Evolutionary conservation across 2,113 vertebrate genomes (phyloP).

Genomic region (Stigmatopora argus): DNA sequence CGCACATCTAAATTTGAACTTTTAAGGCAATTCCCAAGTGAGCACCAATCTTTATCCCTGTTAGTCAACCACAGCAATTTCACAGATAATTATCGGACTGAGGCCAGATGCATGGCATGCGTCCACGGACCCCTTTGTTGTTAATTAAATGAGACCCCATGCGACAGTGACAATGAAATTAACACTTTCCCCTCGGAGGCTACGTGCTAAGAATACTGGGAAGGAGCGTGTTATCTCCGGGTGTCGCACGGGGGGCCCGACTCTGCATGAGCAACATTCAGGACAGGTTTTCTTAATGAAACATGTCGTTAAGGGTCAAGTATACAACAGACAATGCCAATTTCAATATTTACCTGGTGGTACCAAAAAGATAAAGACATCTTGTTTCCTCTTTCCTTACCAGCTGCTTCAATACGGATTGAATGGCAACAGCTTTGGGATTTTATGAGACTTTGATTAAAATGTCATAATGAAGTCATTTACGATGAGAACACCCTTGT

Average conservation of each 20-base stretch:
- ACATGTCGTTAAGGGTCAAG: slow-evolving; percentile 35
- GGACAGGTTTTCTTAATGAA: slow-evolving; percentile 30
- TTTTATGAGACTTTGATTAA: slow-evolving; percentile 26
- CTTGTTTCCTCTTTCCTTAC: slow-evolving; percentile 9
- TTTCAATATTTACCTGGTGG: too few species aligned
- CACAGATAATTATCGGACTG: slow-evolving; percentile 54
- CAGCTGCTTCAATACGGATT: slow-evolving; percentile 21
- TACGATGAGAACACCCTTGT: background rate
- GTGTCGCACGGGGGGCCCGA: slow-evolving; percentile 12
- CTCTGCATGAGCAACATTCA: slow-evolving; percentile 9
- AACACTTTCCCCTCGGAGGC: slow-evolving; percentile 44
- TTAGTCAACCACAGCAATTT: slow-evolving; percentile 38
- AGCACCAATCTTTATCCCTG: slow-evolving; percentile 33
- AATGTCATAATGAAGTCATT: slow-evolving; percentile 14
- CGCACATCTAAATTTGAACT: slow-evolving; percentile 43
- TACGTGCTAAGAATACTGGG: slow-evolving; percentile 39
- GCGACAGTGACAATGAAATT: slow-evolving; percentile 50
- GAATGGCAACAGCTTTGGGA: slow-evolving; percentile 22
- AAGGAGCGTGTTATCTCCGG: slow-evolving; percentile 21
- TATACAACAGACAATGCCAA: background rate
- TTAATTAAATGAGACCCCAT: slow-evolving; percentile 57
- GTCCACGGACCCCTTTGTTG: slow-evolving; percentile 45
- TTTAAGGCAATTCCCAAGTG: slow-evolving; percentile 35
- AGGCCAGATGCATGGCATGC: slow-evolving; percentile 48
- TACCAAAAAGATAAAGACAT: too few species aligned